Base-by-base conservation (phyloP, 2,888 invertebrate species). In the Caenorhabditis sp. region DNA sequence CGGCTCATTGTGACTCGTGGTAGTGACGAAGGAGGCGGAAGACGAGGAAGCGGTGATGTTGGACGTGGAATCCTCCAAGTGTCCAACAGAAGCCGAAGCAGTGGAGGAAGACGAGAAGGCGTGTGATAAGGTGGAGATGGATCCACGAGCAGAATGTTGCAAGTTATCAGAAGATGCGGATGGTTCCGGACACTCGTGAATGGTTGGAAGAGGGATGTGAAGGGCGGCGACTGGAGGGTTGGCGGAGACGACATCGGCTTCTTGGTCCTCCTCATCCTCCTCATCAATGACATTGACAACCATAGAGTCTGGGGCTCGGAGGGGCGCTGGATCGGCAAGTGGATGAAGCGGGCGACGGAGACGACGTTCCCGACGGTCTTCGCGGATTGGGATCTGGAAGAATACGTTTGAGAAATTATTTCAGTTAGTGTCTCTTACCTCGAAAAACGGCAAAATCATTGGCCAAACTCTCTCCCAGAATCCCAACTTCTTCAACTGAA, bases 371-470 rank as follows among this genome's bases (percentile, higher is more conserved):
- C 44, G 70, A 24, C 47, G n/a, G 8, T 54, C 26, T 26, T 44
- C 44, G n/a, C 44, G 47, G 38, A 38, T 38, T 10, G 38, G 38
- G 12, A 38, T 38, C 38, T 35, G 31, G 31, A 35, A 35, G 4
- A 8, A 8, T 6, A 35, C 31, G 4, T 35, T 35, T 35, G n/a
- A n/a, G n/a, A n/a, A n/a, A n/a, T n/a, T n/a, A n/a, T n/a, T n/a
- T n/a, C n/a, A n/a, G n/a, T n/a, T 6, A 35, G 8, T 35, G 31
- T 6, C 5, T 35, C 31, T 35, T 14, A 75, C 74, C 56, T 76
- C 76, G 19, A 61, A 51, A 24, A 76, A 76, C 10, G 76, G 76
- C 14, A 49, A 7, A 26, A 76, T 12, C n/a, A 68, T 10, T 7
- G 47, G 35, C n/a, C 51, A 41, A 38, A 76, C 24, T 8, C n/a